These are phyloP conservation scores for Pharmacophagus antenor DNA, from an alignment of 2,888 invertebrate genomes.

Conservation along the genomic window DNA sequence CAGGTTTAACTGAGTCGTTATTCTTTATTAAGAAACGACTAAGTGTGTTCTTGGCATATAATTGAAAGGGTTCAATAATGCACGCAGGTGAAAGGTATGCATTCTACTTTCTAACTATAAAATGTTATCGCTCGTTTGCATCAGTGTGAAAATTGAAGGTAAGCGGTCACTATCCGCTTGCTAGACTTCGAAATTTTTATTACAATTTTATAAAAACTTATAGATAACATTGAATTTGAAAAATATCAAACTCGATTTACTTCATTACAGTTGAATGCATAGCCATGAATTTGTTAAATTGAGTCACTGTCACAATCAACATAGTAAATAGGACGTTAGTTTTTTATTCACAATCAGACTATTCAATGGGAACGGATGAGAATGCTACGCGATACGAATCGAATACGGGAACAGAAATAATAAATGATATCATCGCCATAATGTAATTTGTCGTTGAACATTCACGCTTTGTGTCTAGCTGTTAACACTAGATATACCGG, in stretches of 20 bases:
- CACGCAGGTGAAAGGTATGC: conserved; percentile 22
- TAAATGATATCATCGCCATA: conserved; percentile 30
- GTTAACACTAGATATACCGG: too few species aligned
- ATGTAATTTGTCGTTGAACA: conserved; percentile 21
- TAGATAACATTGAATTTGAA: too few species aligned
- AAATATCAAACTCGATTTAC: too few species aligned
- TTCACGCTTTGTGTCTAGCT: conserved; percentile 12
- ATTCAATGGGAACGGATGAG: conserved; percentile 44
- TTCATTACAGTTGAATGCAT: neutral
- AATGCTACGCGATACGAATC: conserved; percentile 30
- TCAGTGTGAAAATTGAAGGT: neutral
- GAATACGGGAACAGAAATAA: conserved; percentile 23
- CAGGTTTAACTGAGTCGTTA: neutral
- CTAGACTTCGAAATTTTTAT: too few species aligned
- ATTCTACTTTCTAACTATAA: conserved; percentile 23
- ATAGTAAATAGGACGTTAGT: conserved; percentile 29
- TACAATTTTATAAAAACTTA: too few species aligned
- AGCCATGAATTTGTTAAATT: conserved; percentile 11
- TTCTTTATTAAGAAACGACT: neutral
- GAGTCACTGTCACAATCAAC: conserved; percentile 28
- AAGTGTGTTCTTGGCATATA: conserved; percentile 23
- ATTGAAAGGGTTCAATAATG: conserved; percentile 24
- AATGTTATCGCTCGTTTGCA: neutral
- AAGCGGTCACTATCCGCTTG: neutral
- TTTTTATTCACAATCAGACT: conserved; percentile 39